A percentile compares a stretch with the other conserved stretches of the same genome.
These are phyloP conservation scores for Cybosia mesomella DNA, from an alignment of 2,888 invertebrate species.

Conservation along the genomic window DNA sequence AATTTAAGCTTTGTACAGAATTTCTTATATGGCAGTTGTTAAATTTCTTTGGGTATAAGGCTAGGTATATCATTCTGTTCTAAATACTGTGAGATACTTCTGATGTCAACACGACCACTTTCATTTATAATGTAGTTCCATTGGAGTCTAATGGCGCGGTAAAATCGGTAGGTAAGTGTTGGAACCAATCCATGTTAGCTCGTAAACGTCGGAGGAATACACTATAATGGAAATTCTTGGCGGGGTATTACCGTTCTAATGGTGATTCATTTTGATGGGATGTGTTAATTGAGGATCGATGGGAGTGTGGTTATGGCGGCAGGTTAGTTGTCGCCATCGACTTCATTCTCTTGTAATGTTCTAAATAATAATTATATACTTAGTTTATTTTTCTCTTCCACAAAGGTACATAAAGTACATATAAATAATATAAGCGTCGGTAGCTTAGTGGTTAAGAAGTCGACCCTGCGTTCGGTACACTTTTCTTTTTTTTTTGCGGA, in stretches of 20 bases:
- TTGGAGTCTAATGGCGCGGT: conserved; percentile 1
- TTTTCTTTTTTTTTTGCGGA: too few relatives aligned
- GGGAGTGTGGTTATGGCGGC: not conserved
- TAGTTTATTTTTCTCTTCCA: too few relatives aligned
- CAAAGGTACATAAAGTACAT: too few relatives aligned
- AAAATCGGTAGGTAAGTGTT: not conserved
- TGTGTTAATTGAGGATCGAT: conserved; percentile 10
- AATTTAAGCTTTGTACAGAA: too few relatives aligned
- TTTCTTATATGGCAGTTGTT: too few relatives aligned
- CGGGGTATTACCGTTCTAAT: conserved; percentile 9
- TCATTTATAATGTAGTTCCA: not conserved
- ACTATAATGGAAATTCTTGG: not conserved
- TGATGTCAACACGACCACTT: not conserved
- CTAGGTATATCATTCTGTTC: not conserved
- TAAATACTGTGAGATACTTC: not conserved
- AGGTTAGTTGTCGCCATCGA: not conserved
- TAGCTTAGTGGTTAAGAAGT: too few relatives aligned
- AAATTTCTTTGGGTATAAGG: too few relatives aligned
- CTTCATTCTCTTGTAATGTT: not conserved
- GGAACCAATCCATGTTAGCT: conserved; percentile 5
- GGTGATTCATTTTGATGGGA: conserved; percentile 4
- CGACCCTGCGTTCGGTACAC: too few relatives aligned
- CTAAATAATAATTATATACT: too few relatives aligned
- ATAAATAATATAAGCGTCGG: too few relatives aligned
- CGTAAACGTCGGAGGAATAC: conserved; percentile 1